Evolutionary conservation across 2,113 vertebrate species (phyloP).

Genomic region (Corythoichthys haematopterus): DNA sequence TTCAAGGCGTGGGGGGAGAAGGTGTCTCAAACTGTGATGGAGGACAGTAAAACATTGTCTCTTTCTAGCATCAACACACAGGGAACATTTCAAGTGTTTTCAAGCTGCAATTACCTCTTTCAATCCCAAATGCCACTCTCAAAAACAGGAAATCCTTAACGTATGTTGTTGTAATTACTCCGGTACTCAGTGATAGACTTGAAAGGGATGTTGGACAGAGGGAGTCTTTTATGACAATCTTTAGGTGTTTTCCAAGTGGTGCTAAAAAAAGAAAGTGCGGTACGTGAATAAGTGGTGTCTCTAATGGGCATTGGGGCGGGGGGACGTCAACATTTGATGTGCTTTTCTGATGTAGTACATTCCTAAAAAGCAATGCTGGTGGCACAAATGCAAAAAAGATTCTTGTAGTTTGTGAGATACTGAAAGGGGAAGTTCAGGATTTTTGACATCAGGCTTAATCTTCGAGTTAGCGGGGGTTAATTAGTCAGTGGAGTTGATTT

Average conservation of each 20-base stretch:
- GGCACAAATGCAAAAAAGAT: no score
- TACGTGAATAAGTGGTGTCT: no score
- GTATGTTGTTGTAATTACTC: slow-evolving; percentile 14
- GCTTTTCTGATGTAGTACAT: no score
- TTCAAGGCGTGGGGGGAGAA: not conserved
- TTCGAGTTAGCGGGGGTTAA: no score
- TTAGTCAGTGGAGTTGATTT: no score
- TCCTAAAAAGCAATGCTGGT: no score
- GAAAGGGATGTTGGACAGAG: slow-evolving; percentile 28
- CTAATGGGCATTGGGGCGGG: not conserved
- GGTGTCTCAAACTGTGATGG: not conserved
- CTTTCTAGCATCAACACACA: not conserved
- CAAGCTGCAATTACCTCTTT: slow-evolving; percentile 30
- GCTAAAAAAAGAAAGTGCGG: slow-evolving; percentile 14
- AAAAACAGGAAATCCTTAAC: slow-evolving; percentile 31
- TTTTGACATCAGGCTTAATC: no score
- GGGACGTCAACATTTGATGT: no score
- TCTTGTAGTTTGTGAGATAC: no score
- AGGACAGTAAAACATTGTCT: slow-evolving; percentile 3
- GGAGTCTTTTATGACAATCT: slow-evolving; percentile 16
- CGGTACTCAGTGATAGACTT: slow-evolving; percentile 1
- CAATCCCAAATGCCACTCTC: slow-evolving; percentile 12
- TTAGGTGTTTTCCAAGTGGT: slow-evolving; percentile 13
- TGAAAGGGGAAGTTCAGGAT: no score
- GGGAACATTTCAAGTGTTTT: slow-evolving; percentile 19